Conservation (phyloP, 2,797 vertebrate genomes). For the Thalassophryne amazonica region DNA sequence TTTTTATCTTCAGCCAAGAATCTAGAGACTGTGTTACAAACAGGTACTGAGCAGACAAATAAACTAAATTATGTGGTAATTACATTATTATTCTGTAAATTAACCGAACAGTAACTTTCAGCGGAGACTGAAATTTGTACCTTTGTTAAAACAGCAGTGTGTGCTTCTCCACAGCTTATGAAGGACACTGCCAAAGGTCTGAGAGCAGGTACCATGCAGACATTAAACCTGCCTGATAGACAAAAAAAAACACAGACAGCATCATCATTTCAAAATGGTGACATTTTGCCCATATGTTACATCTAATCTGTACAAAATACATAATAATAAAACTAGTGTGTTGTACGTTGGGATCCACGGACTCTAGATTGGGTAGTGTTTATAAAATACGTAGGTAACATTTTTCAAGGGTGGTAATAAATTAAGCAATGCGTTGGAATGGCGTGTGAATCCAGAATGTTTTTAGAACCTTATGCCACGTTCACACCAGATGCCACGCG, state of each 20-base stretch:
- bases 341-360: too few relatives aligned
- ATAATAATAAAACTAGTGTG: too few relatives aligned
- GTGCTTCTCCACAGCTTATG: conserved; percentile 79
- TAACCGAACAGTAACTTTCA: background rate
- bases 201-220: conserved; percentile 71
- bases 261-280: background rate
- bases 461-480: too few relatives aligned
- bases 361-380: too few relatives aligned
- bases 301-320: too few relatives aligned
- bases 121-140: conserved; percentile 33
- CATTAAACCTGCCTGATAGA: conserved; percentile 72
- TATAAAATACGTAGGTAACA: too few relatives aligned
- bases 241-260: background rate
- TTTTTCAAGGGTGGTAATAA: too few relatives aligned
- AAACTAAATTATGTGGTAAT: background rate
- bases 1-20: background rate
- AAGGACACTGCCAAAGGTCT: conserved; percentile 59
- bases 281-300: too few relatives aligned
- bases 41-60: too few relatives aligned
- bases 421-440: too few relatives aligned
- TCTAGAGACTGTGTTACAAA: background rate
- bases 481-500: too few relatives aligned
- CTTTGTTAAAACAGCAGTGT: conserved; percentile 78
- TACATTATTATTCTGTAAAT: background rate
- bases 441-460: too few relatives aligned